Evolutionary conservation across 2,888 invertebrate species (phyloP).

Genomic region (Noctua janthina): DNA sequence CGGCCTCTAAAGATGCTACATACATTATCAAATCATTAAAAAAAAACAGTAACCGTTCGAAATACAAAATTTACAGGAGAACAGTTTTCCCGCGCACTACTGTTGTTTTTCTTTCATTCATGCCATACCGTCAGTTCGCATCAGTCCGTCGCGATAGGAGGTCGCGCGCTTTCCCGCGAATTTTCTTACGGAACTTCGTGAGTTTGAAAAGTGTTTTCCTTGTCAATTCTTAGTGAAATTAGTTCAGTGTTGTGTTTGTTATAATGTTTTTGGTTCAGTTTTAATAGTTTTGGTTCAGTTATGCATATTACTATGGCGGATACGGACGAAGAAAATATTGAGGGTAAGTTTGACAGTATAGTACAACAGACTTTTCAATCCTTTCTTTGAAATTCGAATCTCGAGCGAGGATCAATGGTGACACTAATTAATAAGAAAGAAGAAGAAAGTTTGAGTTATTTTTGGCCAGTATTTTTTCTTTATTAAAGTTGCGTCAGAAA

Average conservation of each 20-base stretch:
- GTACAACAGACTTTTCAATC: not conserved
- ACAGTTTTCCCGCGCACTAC: constrained; percentile 62
- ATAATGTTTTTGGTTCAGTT: constrained; percentile 67
- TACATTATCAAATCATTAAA: constrained; percentile 28
- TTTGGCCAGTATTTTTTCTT: not conserved
- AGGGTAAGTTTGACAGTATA: constrained; percentile 70
- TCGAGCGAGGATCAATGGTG: not conserved
- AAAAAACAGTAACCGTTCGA: constrained; percentile 41
- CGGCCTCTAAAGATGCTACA: not conserved
- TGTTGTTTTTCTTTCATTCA: constrained; percentile 66
- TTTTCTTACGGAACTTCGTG: constrained; percentile 69
- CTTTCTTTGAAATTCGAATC: constrained; percentile 35
- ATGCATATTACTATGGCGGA: constrained; percentile 74
- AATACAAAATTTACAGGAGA: constrained; percentile 51
- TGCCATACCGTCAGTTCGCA: constrained; percentile 65
- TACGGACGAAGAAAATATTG: constrained; percentile 80
- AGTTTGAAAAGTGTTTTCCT: constrained; percentile 60
- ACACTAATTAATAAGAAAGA: not conserved
- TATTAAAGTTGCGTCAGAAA: constrained; percentile 6
- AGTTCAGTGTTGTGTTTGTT: constrained; percentile 64
- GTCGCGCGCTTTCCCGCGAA: constrained; percentile 67
- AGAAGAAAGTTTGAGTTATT: constrained; percentile 14
- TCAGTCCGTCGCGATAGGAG: constrained; percentile 62
- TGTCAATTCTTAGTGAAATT: constrained; percentile 47
- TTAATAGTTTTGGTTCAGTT: constrained; percentile 68